Conservation (phyloP, 2,888 invertebrate species). For the Merodon equestris region DNA sequence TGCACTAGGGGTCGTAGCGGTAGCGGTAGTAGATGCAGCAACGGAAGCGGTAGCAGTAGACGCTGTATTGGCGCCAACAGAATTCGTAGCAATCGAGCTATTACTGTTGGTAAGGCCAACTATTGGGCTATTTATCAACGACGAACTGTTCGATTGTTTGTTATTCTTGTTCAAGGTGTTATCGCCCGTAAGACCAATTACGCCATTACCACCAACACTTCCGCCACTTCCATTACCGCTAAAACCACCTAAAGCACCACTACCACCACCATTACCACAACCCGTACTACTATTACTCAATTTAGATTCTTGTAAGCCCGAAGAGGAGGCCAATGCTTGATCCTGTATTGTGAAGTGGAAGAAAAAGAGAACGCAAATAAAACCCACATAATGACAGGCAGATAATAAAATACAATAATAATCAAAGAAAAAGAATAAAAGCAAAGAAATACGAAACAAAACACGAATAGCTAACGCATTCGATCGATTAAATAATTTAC, state of each 20-base stretch:
- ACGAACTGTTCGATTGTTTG: conserved; percentile 65
- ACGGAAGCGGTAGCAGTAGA: not conserved
- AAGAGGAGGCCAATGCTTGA: conserved; percentile 71
- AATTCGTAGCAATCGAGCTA: conserved; percentile 20
- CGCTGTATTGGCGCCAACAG: conserved; percentile 33
- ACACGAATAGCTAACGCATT: conserved; percentile 14
- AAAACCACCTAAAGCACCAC: conserved; percentile 46
- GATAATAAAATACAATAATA: conserved; percentile 43
- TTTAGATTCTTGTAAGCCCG: conserved; percentile 72
- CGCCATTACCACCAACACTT: conserved; percentile 1
- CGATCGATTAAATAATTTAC: conserved; percentile 17
- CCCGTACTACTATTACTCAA: conserved; percentile 58
- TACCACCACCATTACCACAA: conserved; percentile 47
- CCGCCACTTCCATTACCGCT: conserved; percentile 21
- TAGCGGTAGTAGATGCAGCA: conserved; percentile 51
- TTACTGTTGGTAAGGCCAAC: conserved; percentile 19
- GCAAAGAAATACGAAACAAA: conserved; percentile 28
- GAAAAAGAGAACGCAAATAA: conserved; percentile 66
- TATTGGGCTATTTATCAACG: conserved; percentile 65
- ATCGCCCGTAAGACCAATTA: conserved; percentile 57
- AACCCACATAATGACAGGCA: conserved; percentile 55
- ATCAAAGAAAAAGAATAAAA: conserved; percentile 25
- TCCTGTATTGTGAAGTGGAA: conserved; percentile 70
- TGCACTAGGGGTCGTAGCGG: conserved; percentile 48
- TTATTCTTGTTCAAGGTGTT: conserved; percentile 65